phyloP scores from a whole-genome alignment of 2,113 vertebrate species.

The Coregonus clupeaformis region DNA sequence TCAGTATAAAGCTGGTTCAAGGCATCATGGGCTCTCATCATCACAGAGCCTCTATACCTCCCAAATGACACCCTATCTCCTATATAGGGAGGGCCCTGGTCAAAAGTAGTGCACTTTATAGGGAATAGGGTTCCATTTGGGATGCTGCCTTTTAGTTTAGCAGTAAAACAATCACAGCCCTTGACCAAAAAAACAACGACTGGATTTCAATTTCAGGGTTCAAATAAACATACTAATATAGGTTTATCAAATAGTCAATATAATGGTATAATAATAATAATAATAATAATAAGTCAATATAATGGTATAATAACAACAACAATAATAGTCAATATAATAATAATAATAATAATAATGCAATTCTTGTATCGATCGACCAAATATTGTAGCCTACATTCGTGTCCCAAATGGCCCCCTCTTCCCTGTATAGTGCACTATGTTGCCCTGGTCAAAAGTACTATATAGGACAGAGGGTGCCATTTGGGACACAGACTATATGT shows the following conservation, averaged over 20 bases:
- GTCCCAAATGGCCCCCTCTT: too few species aligned
- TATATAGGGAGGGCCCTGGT: too few species aligned
- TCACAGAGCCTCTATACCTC: too few species aligned
- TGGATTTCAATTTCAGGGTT: constrained; percentile 23
- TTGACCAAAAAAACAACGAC: constrained; percentile 34
- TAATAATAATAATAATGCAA: constrained; percentile 44
- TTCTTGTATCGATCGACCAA: constrained; percentile 57
- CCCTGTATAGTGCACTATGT: too few species aligned
- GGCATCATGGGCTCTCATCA: constrained; percentile 32
- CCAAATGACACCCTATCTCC: too few species aligned
- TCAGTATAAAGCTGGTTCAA: constrained; percentile 59
- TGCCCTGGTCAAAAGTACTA: too few species aligned
- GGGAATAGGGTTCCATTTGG: too few species aligned
- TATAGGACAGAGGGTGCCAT: too few species aligned
- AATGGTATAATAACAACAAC: constrained; percentile 14
- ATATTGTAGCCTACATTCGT: constrained; percentile 20
- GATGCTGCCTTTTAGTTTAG: not conserved
- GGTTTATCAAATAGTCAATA: constrained; percentile 43
- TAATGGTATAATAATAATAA: constrained; percentile 32
- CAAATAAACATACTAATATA: constrained; percentile 20
- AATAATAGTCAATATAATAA: constrained; percentile 19
- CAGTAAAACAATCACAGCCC: constrained; percentile 30
- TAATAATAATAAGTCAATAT: constrained; percentile 24
- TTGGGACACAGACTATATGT: too few species aligned
- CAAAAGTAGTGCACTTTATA: too few species aligned